phyloP scores from a whole-genome alignment of 2,113 vertebrate species.

The Platysternon megacephalum region DNA sequence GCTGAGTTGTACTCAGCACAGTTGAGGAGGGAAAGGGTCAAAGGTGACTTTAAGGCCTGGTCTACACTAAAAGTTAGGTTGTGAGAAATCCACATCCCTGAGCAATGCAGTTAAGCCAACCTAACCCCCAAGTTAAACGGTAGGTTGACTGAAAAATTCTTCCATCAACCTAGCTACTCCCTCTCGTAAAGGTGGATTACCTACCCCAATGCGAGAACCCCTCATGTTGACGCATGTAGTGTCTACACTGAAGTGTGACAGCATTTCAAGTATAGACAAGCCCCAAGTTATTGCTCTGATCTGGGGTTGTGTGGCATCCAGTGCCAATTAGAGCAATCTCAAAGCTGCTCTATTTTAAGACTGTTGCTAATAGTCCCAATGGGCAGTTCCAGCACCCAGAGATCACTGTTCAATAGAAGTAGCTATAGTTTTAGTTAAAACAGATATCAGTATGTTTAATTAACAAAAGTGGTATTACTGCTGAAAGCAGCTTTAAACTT shows the following conservation, averaged over 20 bases:
- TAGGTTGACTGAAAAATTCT: neutral
- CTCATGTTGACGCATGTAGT: neutral
- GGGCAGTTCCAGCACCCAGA: neutral
- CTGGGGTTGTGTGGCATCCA: neutral
- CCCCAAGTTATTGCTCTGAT: neutral
- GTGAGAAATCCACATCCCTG: neutral
- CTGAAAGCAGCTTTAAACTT: neutral
- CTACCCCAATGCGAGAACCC: neutral
- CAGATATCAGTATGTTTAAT: conserved; percentile 1
- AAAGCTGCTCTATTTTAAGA: neutral
- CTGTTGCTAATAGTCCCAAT: neutral
- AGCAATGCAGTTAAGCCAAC: neutral
- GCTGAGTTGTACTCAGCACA: neutral
- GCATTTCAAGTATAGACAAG: neutral
- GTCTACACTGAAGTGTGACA: neutral
- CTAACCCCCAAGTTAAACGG: neutral
- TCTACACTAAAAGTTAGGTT: neutral
- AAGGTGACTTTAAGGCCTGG: neutral
- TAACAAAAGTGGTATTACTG: neutral
- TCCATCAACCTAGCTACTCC: neutral
- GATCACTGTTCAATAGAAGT: neutral
- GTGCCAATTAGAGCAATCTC: neutral
- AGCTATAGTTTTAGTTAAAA: neutral
- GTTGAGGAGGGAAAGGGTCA: neutral
- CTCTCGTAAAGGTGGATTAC: neutral